phyloP scores from a whole-genome alignment of 2,797 vertebrate species.

The Anabacerthia variegaticeps region DNA sequence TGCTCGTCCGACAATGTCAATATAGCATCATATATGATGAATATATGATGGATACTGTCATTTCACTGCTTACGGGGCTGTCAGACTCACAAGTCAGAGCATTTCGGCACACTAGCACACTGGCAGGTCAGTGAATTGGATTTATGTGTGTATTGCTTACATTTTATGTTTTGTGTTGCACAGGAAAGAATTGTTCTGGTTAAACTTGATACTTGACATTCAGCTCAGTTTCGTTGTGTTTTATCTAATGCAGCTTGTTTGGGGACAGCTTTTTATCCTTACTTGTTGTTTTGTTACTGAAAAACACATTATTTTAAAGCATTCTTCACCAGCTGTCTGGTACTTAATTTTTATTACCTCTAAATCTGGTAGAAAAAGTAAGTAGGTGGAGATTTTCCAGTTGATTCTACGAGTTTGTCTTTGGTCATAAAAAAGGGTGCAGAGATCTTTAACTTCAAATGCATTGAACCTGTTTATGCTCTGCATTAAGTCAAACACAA shows the following conservation, averaged over 20 bases:
- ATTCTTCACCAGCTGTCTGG: neutral
- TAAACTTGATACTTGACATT: neutral
- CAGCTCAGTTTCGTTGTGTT: neutral
- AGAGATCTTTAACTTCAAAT: neutral
- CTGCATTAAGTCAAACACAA: neutral
- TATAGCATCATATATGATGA: slow-evolving; percentile 99
- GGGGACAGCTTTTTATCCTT: neutral
- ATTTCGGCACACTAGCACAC: slow-evolving; percentile 98
- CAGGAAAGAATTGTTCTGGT: neutral
- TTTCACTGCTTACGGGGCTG: slow-evolving; percentile 97
- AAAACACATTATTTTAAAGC: neutral
- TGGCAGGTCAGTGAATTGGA: slow-evolving; percentile 87
- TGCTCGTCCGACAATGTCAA: slow-evolving; percentile 96
- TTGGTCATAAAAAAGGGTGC: neutral
- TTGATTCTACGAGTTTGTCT: neutral
- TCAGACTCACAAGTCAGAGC: slow-evolving; percentile 98
- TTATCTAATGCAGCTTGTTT: neutral
- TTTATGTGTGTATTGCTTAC: neutral
- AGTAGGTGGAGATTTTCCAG: neutral
- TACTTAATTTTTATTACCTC: neutral
- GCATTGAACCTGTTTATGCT: neutral
- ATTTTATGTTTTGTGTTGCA: neutral
- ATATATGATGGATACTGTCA: slow-evolving; percentile 99
- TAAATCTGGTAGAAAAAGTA: neutral
- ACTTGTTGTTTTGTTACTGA: neutral